Conservation (phyloP, 2,113 vertebrate species). For the Edolisoma coerulescens region DNA sequence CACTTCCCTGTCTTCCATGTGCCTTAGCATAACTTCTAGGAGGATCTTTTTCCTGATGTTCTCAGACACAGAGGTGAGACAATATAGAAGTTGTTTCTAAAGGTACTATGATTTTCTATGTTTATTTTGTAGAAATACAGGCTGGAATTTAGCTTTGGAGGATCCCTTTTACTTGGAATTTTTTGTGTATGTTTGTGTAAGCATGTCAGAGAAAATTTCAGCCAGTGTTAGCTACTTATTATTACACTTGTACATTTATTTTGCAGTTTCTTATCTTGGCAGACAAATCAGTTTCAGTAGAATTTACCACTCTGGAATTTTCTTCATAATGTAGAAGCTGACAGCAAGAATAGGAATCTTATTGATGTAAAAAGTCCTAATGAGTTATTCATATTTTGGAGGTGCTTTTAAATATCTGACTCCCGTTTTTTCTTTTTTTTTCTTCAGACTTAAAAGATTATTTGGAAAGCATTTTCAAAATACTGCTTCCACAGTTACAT, state of each 20-base stretch:
- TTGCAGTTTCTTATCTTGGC: not conserved
- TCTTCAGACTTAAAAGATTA: not conserved
- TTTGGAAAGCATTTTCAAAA: not conserved
- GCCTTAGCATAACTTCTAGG: not conserved
- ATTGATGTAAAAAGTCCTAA: not conserved
- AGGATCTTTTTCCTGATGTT: not conserved
- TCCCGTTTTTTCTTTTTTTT: not conserved
- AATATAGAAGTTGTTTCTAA: not conserved
- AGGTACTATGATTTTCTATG: not conserved
- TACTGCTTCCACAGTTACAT: not conserved
- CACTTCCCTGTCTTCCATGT: not conserved
- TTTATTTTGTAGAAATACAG: not conserved
- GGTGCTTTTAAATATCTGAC: not conserved
- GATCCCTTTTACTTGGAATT: not conserved
- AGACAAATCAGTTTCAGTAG: not conserved
- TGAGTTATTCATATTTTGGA: not conserved
- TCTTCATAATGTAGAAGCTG: not conserved
- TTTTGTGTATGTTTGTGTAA: not conserved
- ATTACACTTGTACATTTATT: not conserved
- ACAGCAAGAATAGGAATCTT: not conserved
- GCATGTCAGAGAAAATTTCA: not conserved
- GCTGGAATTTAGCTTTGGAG: not conserved
- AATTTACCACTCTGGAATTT: not conserved
- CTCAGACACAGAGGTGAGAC: not conserved
- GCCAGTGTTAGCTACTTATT: not conserved